Evolutionary conservation across 2,888 invertebrate species (phyloP).

Genomic region (Heliothis peltigera): DNA sequence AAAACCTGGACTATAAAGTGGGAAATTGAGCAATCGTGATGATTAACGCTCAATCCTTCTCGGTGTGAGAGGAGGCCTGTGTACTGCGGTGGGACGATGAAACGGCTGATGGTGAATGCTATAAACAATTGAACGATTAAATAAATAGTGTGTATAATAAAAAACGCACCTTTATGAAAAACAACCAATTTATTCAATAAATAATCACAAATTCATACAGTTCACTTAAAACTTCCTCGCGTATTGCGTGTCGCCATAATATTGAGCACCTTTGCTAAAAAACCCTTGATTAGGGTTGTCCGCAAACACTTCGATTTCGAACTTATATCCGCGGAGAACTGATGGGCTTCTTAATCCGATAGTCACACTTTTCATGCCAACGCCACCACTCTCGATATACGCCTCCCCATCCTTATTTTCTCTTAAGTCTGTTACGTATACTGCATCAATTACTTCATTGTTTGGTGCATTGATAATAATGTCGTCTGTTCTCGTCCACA

Average conservation of each 20-base stretch:
- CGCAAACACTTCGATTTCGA: conserved; percentile 79
- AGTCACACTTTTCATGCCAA: conserved; percentile 78
- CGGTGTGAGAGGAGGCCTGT: too few relatives aligned
- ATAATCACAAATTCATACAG: conserved; percentile 17
- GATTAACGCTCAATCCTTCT: too few relatives aligned
- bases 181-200: conserved; percentile 36
- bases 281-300: conserved; percentile 66
- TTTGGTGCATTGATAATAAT: conserved; percentile 72
- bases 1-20: too few relatives aligned
- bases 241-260: conserved; percentile 67
- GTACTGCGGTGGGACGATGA: too few relatives aligned
- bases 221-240: conserved; percentile 69
- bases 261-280: conserved; percentile 68
- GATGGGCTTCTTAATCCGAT: conserved; percentile 79
- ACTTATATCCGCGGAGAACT: conserved; percentile 81
- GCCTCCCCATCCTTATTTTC: conserved; percentile 80
- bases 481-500: conserved; percentile 81
- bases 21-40: too few relatives aligned
- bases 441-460: conserved; percentile 78
- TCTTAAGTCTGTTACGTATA: conserved; percentile 79
- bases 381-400: conserved; percentile 77
- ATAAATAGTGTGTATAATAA: background rate
- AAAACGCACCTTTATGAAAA: conserved; percentile 11
- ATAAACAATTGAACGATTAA: background rate
- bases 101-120: too few relatives aligned